Evolutionary conservation across 2,888 invertebrate species (phyloP).

Genomic region (Caenorhabditis angaria): DNA sequence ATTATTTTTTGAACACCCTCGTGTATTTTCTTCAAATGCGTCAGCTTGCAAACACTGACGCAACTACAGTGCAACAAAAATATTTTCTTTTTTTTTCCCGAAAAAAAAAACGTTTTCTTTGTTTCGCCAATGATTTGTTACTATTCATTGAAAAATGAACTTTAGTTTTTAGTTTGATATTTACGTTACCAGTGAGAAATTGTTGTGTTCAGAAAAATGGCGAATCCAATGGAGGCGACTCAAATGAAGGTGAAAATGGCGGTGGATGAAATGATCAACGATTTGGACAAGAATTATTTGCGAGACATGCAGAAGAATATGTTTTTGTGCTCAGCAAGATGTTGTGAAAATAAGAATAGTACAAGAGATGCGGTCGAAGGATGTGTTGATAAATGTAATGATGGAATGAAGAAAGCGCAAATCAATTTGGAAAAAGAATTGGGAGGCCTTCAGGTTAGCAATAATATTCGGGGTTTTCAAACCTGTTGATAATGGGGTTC

Average conservation of each 20-base stretch:
- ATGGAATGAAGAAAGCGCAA: slow-evolving; percentile 63
- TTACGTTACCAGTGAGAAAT: too few species aligned
- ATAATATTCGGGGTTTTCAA: too few species aligned
- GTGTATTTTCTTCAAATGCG: background rate
- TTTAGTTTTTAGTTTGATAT: background rate
- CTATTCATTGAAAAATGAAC: background rate
- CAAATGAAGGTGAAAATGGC: slow-evolving; percentile 62
- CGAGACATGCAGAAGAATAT: slow-evolving; percentile 65
- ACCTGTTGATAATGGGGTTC: too few species aligned
- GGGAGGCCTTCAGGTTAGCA: slow-evolving; percentile 51
- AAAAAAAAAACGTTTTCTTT: background rate
- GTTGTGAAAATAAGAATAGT: slow-evolving; percentile 59
- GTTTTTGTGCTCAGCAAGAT: slow-evolving; percentile 66
- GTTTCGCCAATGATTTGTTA: background rate
- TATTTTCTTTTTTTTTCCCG: background rate
- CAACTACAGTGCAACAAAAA: background rate
- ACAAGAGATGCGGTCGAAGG: slow-evolving; percentile 60
- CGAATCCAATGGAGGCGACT: slow-evolving; percentile 55
- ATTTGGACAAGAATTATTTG: slow-evolving; percentile 59
- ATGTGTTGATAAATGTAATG: slow-evolving; percentile 65
- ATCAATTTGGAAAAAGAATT: slow-evolving; percentile 59
- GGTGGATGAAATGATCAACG: slow-evolving; percentile 63
- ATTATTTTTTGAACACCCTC: too few species aligned
- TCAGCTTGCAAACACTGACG: background rate
- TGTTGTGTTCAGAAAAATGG: slow-evolving; percentile 24